phyloP scores from a whole-genome alignment of 2,797 vertebrate species.

The Coreius guichenoti region DNA sequence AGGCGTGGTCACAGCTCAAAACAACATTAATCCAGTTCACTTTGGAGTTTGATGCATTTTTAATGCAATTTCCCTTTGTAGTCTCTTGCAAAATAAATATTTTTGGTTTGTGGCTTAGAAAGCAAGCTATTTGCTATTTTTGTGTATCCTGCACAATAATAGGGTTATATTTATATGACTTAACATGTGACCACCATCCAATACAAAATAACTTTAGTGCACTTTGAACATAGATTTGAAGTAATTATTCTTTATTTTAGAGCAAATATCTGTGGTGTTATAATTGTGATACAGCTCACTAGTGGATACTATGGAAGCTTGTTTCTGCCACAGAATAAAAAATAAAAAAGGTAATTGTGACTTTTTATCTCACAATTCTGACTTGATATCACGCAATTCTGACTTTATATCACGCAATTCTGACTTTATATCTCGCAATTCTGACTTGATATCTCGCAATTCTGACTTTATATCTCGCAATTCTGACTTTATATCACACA shows the following conservation, averaged over 20 bases:
- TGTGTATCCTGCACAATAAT: not conserved
- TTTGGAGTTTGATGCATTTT: not conserved
- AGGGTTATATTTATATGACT: not conserved
- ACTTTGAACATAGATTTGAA: not conserved
- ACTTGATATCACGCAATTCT: too few species aligned
- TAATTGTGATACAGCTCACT: not conserved
- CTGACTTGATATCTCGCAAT: too few species aligned
- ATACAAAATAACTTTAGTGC: not conserved
- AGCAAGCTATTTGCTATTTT: not conserved
- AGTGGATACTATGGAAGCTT: too few species aligned
- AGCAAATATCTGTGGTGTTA: not conserved
- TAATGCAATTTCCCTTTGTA: not conserved
- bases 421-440: too few species aligned
- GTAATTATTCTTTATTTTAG: not conserved
- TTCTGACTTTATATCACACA: too few species aligned
- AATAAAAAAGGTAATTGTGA: too few species aligned
- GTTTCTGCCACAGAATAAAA: too few species aligned
- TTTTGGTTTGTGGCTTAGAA: not conserved
- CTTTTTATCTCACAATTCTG: too few species aligned
- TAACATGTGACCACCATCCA: not conserved
- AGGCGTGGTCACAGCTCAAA: not conserved
- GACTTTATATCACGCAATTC: too few species aligned
- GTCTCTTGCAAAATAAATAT: not conserved
- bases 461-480: too few species aligned
- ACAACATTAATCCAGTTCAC: slow-evolving; percentile 6